Conservation (phyloP, 1,140 invertebrate species). For the Cardiocondyla obscurior region DNA sequence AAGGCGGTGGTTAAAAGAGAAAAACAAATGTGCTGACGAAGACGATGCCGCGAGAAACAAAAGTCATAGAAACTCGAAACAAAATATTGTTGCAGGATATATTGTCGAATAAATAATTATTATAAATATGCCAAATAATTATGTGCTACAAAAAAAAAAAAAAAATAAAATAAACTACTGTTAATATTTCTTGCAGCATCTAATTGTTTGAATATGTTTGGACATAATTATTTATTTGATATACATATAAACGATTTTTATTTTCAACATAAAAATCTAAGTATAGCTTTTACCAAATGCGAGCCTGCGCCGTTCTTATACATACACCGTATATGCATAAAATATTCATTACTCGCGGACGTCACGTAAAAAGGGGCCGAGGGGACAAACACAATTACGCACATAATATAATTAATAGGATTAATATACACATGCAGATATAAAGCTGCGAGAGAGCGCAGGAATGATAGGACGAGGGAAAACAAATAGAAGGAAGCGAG, state of each 20-base stretch:
- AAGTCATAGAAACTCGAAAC: background rate
- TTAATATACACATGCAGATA: conserved; percentile 20
- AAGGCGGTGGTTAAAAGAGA: background rate
- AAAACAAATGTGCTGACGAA: background rate
- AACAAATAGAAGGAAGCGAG: background rate
- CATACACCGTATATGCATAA: too few relatives aligned
- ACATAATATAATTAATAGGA: background rate
- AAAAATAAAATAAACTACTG: too few relatives aligned
- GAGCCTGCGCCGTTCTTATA: too few relatives aligned
- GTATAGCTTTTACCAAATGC: too few relatives aligned
- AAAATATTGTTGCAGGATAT: background rate
- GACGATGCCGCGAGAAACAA: background rate
- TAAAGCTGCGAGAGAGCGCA: background rate
- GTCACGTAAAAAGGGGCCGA: background rate
- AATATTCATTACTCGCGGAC: background rate
- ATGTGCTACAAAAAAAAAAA: background rate
- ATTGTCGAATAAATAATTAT: background rate
- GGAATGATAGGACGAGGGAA: background rate
- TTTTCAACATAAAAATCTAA: too few relatives aligned
- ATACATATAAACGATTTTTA: too few relatives aligned
- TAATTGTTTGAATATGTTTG: too few relatives aligned
- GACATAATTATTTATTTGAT: too few relatives aligned
- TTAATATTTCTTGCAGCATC: too few relatives aligned
- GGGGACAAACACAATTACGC: background rate
- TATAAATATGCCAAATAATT: background rate